Percentiles rank a stretch among this genome's conserved stretches.
phyloP scores from a whole-genome alignment of 2,888 invertebrate genomes.

The Mechanitis messenoides region DNA sequence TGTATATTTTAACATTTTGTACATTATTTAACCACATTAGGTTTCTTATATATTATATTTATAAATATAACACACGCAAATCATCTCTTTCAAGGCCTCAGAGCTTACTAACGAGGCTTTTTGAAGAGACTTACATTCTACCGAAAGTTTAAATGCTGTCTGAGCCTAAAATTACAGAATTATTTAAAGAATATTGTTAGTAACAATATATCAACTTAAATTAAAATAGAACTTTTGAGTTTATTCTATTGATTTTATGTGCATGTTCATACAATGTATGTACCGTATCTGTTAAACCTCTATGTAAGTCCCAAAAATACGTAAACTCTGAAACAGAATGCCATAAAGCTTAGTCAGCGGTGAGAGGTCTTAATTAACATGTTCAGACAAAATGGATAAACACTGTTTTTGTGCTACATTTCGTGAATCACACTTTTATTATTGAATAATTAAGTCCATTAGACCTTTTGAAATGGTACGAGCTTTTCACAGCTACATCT shows the following conservation, averaged over 20 bases:
- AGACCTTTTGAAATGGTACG: constrained; percentile 23
- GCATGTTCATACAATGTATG: not conserved
- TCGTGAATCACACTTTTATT: constrained; percentile 35
- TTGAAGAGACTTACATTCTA: constrained; percentile 1
- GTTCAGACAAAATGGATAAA: constrained; percentile 26
- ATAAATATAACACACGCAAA: not conserved
- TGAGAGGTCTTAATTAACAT: constrained; percentile 28
- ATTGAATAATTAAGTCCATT: constrained; percentile 39
- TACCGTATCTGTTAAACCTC: not conserved
- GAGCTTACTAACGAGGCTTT: constrained; percentile 15
- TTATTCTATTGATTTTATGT: too few relatives aligned
- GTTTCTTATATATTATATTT: not conserved
- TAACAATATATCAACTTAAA: not conserved
- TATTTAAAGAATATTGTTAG: not conserved
- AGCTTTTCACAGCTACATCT: constrained; percentile 15
- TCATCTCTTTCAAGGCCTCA: constrained; percentile 8
- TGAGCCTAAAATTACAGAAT: constrained; percentile 5
- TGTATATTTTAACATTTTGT: not conserved
- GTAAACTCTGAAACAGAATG: not conserved
- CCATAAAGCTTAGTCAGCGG: constrained; percentile 18
- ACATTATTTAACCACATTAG: not conserved
- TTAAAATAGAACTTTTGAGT: too few relatives aligned
- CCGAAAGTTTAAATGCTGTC: constrained; percentile 3
- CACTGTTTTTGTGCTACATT: constrained; percentile 31
- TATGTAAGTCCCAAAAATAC: constrained; percentile 4